These are phyloP conservation scores for Papilio polyxenes DNA, from an alignment of 1,140 invertebrate genomes.

Conservation along the genomic window DNA sequence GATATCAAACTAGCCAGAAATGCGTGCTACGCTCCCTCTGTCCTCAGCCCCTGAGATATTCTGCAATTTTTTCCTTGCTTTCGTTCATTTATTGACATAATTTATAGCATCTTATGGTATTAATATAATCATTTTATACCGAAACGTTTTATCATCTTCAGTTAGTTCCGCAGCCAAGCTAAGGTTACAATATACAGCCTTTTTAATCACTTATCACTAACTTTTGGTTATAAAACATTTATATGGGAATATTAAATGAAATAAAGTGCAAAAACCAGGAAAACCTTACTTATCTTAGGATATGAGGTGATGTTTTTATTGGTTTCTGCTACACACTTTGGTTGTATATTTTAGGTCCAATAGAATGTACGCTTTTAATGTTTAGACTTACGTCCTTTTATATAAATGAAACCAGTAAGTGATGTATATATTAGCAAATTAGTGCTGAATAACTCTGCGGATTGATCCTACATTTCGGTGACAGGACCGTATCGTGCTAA, in stretches of 20 bases:
- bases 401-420: slow-evolving; percentile 27
- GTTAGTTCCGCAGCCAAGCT: not conserved
- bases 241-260: too few relatives aligned
- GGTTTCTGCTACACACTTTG: too few relatives aligned
- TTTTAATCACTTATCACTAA: not conserved
- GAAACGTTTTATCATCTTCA: not conserved
- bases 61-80: slow-evolving; percentile 58
- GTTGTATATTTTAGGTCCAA: too few relatives aligned
- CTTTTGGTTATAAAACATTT: not conserved
- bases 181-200: not conserved
- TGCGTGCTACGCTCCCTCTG: slow-evolving; percentile 75
- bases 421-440: slow-evolving; percentile 41
- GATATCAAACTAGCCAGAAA: slow-evolving; percentile 78
- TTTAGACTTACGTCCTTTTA: not conserved
- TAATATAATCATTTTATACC: not conserved
- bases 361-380: too few relatives aligned
- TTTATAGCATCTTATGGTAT: not conserved
- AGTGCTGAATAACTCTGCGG: slow-evolving; percentile 58
- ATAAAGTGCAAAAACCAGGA: too few relatives aligned
- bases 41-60: slow-evolving; percentile 67
- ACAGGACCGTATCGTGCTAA: slow-evolving; percentile 61
- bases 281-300: too few relatives aligned
- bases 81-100: slow-evolving; percentile 6
- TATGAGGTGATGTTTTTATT: too few relatives aligned
- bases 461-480: slow-evolving; percentile 69